A percentile compares a stretch with the other conserved stretches of the same genome.
Evolutionary conservation across 2,797 vertebrate species (phyloP).

Genomic region (Parauchenoglanis ngamensis): DNA sequence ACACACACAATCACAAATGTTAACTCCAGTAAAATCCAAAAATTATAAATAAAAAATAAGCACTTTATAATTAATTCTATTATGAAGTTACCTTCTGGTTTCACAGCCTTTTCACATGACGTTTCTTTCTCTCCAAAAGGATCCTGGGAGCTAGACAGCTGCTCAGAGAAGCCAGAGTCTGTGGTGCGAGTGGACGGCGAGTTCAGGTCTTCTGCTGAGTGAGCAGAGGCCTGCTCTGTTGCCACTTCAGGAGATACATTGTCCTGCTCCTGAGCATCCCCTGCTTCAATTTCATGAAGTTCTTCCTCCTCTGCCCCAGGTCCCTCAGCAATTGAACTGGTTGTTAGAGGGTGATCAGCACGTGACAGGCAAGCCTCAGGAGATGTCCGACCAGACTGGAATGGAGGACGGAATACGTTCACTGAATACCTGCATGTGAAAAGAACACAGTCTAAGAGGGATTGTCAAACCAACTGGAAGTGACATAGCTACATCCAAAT

Average conservation of each 20-base stretch:
- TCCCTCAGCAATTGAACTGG: slow-evolving; percentile 65
- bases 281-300: slow-evolving; percentile 58
- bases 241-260: slow-evolving; percentile 65
- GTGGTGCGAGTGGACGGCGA: slow-evolving; percentile 73
- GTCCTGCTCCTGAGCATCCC: slow-evolving; percentile 62
- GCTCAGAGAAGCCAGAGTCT: slow-evolving; percentile 86
- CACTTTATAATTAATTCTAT: not conserved
- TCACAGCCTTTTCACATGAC: slow-evolving; percentile 83
- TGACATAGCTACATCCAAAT: not conserved
- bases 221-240: slow-evolving; percentile 60
- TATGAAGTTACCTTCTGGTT: slow-evolving; percentile 86
- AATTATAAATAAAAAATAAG: not conserved
- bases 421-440: slow-evolving; percentile 85
- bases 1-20: not conserved
- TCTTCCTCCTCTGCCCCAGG: slow-evolving; percentile 65
- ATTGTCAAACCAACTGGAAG: not conserved
- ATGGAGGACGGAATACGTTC: slow-evolving; percentile 96
- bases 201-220: slow-evolving; percentile 63
- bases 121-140: slow-evolving; percentile 85
- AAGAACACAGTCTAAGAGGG: not conserved
- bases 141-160: slow-evolving; percentile 71
- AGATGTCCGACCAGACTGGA: slow-evolving; percentile 87
- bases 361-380: slow-evolving; percentile 78
- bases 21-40: not conserved
- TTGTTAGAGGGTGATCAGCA: slow-evolving; percentile 67